A percentile compares a stretch with the other conserved stretches of the same genome.
Conservation (phyloP, 1,140 invertebrate species). For the Diabrotica virgifera region DNA sequence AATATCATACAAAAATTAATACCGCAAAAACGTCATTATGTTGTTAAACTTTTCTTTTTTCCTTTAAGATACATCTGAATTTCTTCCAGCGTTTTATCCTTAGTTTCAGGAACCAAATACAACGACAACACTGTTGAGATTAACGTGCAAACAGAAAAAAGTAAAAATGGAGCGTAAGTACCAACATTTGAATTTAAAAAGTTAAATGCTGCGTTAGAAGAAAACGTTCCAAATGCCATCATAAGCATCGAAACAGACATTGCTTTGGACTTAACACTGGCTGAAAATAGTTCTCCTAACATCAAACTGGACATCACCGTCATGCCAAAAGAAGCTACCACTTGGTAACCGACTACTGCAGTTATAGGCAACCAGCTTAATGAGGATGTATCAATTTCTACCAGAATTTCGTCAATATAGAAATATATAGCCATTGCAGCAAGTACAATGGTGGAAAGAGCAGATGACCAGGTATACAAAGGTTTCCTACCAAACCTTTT, state of each 20-base stretch:
- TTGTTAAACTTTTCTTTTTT: neutral
- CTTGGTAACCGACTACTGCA: slow-evolving; percentile 33
- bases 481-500: slow-evolving; percentile 24
- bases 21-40: too few species aligned
- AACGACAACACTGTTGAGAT: slow-evolving; percentile 75
- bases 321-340: slow-evolving; percentile 35
- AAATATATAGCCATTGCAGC: slow-evolving; percentile 53
- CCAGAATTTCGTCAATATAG: slow-evolving; percentile 19
- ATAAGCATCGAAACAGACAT: slow-evolving; percentile 27
- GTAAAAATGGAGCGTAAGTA: slow-evolving; percentile 70
- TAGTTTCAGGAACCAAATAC: slow-evolving; percentile 85
- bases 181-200: slow-evolving; percentile 57
- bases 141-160: slow-evolving; percentile 73
- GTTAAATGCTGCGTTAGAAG: slow-evolving; percentile 44
- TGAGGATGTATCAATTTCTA: slow-evolving; percentile 36
- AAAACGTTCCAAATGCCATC: slow-evolving; percentile 32
- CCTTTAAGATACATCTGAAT: slow-evolving; percentile 72
- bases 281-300: slow-evolving; percentile 41
- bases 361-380: slow-evolving; percentile 39
- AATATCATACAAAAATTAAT: too few species aligned
- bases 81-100: slow-evolving; percentile 83
- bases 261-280: slow-evolving; percentile 38
- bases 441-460: slow-evolving; percentile 25
- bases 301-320: slow-evolving; percentile 37
- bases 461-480: slow-evolving; percentile 26